A percentile compares a stretch with the other conserved stretches of the same genome.
These are phyloP conservation scores for Agapostemon virescens DNA, from an alignment of 2,888 invertebrate species.

Conservation along the genomic window DNA sequence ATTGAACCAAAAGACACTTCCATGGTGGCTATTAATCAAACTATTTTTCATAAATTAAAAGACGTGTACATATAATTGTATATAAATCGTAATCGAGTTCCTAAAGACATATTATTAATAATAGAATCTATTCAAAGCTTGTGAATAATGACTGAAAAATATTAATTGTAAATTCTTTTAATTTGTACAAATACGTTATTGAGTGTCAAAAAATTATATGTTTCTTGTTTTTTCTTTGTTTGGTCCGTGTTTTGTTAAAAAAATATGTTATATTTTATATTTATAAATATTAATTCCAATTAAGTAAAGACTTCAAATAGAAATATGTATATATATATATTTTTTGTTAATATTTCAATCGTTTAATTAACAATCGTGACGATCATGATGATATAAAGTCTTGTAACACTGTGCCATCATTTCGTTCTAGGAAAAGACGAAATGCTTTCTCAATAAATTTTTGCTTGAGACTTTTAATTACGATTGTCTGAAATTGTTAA, in stretches of 20 bases:
- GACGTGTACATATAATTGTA: not conserved
- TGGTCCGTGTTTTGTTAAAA: slow-evolving; percentile 16
- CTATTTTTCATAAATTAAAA: slow-evolving; percentile 7
- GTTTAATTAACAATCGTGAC: slow-evolving; percentile 20
- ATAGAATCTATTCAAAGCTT: slow-evolving; percentile 1
- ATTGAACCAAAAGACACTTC: not conserved
- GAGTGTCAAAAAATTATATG: slow-evolving; percentile 11
- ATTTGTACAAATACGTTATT: not conserved
- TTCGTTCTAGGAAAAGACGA: slow-evolving; percentile 41
- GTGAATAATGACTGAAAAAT: slow-evolving; percentile 1
- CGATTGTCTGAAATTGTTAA: not conserved
- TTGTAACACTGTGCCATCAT: slow-evolving; percentile 7
- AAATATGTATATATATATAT: not conserved
- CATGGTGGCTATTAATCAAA: not conserved
- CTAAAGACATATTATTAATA: not conserved
- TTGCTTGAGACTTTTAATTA: not conserved
- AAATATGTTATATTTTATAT: not conserved
- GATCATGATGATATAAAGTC: not conserved
- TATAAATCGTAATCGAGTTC: not conserved
- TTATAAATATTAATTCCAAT: slow-evolving; percentile 20
- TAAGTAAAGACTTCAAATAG: not conserved
- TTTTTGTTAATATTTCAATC: slow-evolving; percentile 9
- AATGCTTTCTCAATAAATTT: slow-evolving; percentile 12
- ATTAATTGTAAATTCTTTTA: slow-evolving; percentile 8
- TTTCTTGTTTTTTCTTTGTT: slow-evolving; percentile 9